Evolutionary conservation across 2,113 vertebrate species (phyloP).

Genomic region (Egretta garzetta): DNA sequence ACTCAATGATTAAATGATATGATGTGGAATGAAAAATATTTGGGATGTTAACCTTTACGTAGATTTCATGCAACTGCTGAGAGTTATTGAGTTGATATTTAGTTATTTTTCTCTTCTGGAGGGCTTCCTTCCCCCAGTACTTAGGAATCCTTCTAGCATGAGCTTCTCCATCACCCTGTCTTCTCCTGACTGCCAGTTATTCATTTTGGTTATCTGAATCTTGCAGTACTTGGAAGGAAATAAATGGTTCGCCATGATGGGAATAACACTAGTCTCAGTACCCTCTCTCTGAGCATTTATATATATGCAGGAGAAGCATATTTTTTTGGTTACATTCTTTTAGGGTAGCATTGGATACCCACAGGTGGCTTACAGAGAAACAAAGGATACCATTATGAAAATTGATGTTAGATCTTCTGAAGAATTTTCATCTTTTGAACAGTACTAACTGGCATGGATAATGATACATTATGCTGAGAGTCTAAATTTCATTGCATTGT

Average conservation of each 20-base stretch:
- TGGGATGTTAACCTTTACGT: not conserved
- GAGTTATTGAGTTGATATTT: not conserved
- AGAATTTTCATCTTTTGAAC: not conserved
- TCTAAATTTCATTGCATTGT: not conserved
- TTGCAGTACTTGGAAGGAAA: not conserved
- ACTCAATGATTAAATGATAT: not conserved
- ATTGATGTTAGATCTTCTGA: not conserved
- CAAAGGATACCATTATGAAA: not conserved
- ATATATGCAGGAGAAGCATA: rapidly evolving
- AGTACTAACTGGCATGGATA: not conserved
- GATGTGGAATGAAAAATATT: not conserved
- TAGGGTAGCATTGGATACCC: not conserved
- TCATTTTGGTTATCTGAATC: not conserved
- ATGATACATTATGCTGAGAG: not conserved
- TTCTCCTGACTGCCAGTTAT: not conserved
- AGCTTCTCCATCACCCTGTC: not conserved
- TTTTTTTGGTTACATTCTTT: not conserved
- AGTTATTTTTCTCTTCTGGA: not conserved
- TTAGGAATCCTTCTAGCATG: not conserved
- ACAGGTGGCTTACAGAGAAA: not conserved
- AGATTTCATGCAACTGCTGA: not conserved
- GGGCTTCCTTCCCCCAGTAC: not conserved
- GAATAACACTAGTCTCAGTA: not conserved
- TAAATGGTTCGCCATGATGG: not conserved
- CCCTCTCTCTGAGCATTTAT: not conserved